Evolutionary conservation across 2,113 vertebrate genomes (phyloP).

Genomic region (Gymnocephalus cernua): DNA sequence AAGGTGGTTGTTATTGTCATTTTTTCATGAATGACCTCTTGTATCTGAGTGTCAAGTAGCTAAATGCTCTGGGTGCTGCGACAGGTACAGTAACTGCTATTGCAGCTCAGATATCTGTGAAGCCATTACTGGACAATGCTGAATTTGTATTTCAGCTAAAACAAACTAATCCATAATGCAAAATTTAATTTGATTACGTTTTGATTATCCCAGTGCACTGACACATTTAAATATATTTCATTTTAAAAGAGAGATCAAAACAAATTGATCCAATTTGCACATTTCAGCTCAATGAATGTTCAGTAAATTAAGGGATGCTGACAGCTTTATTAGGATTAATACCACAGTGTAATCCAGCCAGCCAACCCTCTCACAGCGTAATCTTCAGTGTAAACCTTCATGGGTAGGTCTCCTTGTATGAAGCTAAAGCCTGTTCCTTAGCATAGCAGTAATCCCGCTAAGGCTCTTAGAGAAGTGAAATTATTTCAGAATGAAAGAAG

Average conservation of each 20-base stretch:
- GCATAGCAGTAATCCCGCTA: conserved; percentile 83
- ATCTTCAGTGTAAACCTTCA: conserved; percentile 82
- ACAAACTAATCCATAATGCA: not conserved
- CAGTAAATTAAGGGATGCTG: conserved; percentile 74
- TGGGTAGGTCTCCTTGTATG: conserved; percentile 73
- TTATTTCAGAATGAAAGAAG: conserved; percentile 78
- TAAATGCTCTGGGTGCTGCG: conserved; percentile 21
- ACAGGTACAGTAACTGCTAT: conserved; percentile 23
- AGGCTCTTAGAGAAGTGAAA: conserved; percentile 82
- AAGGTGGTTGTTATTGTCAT: conserved; percentile 8
- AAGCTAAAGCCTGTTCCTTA: conserved; percentile 76
- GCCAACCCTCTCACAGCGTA: conserved; percentile 70
- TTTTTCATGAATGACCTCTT: conserved; percentile 27
- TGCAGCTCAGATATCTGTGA: conserved; percentile 20
- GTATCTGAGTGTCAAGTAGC: conserved; percentile 35
- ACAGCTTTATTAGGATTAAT: conserved; percentile 79
- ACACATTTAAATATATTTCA: conserved; percentile 26
- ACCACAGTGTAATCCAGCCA: conserved; percentile 74
- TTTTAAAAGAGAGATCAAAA: conserved; percentile 33
- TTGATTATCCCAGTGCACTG: not conserved
- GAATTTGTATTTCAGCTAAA: conserved; percentile 14
- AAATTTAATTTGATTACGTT: conserved; percentile 41
- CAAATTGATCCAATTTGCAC: conserved; percentile 39
- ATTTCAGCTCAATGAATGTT: conserved; percentile 37
- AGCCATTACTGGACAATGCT: conserved; percentile 4